Evolutionary conservation across 2,888 invertebrate species (phyloP), one percentile per base, ranked within the genome.

Genomic region (Boloria selene): DNA sequence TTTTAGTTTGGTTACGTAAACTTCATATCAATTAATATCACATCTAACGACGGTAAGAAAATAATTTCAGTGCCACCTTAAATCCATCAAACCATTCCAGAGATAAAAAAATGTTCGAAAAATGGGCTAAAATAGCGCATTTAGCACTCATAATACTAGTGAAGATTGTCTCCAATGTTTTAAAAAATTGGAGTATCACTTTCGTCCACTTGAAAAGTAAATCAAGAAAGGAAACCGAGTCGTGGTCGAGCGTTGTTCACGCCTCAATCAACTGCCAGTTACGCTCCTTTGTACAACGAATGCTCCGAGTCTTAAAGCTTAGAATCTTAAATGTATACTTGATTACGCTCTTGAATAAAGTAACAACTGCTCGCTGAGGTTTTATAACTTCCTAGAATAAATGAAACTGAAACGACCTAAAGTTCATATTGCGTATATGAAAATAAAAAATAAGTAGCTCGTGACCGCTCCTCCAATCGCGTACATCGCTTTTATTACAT

Each of bases 401-500:
- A 67, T 67, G 52, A 73, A 75, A 74, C 74, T 65, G 74, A 78
- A 80, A 77, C 79, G 80, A 82, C 87, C 88, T 85, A 77, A 87
- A 86, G 85, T 81, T 86, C 80, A 87, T 85, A 86, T 86, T 86
- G 83, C 87, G 87, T 85, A 90, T 92, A 93, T 92, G 90, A 92
- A 91, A 92, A 92, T 92, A 92, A 91, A 92, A 92, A 92, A 92
- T 92, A 92, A 91, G 88, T 90, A 87, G 87, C 82, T 87, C 82
- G 85, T 88, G 86, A 83, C 86, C 86, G 85, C 84, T 93, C 93
- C 91, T 93, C 94, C 95, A 95, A 94, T 94, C 93, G 93, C 93
- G 93, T 88, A 91, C 92, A 92, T 90, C 92, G 90, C 90, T 94
- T 94, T 94, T 94, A 95, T 95, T 95, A 95, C 95, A 95, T 95